Percentiles rank a stretch among this genome's conserved stretches.
These are phyloP conservation scores for Pristionchus exspectatus DNA, from an alignment of 2,888 invertebrate species.

Conservation along the genomic window DNA sequence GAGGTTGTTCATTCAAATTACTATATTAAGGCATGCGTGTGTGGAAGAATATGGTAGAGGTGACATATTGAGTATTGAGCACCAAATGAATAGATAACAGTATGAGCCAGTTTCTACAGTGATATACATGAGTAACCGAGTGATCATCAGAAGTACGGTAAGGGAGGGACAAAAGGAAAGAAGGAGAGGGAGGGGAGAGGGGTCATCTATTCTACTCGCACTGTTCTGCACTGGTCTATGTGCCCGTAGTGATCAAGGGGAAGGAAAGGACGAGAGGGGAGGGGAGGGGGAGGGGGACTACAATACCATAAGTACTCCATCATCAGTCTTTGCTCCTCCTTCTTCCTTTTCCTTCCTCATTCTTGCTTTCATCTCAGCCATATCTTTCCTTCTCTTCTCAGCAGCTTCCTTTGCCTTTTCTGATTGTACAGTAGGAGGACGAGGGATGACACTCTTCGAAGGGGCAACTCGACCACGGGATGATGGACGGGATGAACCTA, in stretches of 20 bases:
- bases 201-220: conserved; percentile 32
- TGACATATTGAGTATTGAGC: conserved; percentile 21
- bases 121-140: conserved; percentile 38
- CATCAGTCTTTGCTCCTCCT: not conserved
- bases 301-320: conserved; percentile 49
- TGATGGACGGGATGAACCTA: not conserved
- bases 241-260: conserved; percentile 7
- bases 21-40: conserved; percentile 11
- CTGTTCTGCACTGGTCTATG: conserved; percentile 11
- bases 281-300: not conserved
- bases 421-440: not conserved
- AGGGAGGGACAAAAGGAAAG: not conserved
- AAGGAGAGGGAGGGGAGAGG: not conserved
- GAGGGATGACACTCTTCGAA: not conserved
- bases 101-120: conserved; percentile 21
- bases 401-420: conserved; percentile 52
- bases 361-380: conserved; percentile 41
- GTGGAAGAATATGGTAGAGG: conserved; percentile 6
- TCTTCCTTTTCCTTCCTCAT: conserved; percentile 47
- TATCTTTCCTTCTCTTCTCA: conserved; percentile 40
- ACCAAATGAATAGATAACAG: conserved; percentile 20
- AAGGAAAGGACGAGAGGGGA: not conserved
- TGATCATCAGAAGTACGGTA: conserved; percentile 21
- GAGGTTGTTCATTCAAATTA: conserved; percentile 22
- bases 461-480: conserved; percentile 45